phyloP scores from a whole-genome alignment of 2,797 vertebrate species.

The Peromyscus aztecus region DNA sequence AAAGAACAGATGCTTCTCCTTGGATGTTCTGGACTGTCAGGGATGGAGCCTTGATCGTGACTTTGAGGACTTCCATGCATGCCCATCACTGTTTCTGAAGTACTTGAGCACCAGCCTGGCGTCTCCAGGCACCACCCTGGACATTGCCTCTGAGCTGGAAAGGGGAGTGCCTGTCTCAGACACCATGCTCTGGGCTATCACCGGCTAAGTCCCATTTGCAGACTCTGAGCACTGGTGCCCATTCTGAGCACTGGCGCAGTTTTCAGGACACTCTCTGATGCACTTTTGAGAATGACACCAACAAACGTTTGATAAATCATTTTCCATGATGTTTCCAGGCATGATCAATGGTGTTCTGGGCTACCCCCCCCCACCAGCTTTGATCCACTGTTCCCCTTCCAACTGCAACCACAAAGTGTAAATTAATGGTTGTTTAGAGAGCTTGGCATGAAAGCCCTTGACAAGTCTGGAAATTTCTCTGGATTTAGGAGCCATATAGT shows the following conservation, averaged over 20 bases:
- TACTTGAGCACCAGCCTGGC: not conserved
- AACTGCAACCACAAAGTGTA: not conserved
- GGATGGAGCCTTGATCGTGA: not conserved
- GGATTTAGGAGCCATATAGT: not conserved
- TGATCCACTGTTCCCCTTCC: not conserved
- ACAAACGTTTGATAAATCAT: not conserved
- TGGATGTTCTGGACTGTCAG: not conserved
- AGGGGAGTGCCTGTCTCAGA: not conserved
- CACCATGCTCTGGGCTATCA: not conserved
- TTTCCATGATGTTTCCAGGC: not conserved
- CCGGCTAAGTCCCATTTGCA: not conserved
- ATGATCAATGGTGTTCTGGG: not conserved
- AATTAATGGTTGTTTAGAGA: slow-evolving; percentile 3
- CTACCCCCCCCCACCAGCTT: not conserved
- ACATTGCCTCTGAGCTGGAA: not conserved
- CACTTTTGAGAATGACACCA: not conserved
- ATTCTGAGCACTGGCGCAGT: not conserved
- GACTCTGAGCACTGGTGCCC: not conserved
- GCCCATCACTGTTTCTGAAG: not conserved
- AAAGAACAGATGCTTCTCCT: not conserved
- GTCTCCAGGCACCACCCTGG: not conserved
- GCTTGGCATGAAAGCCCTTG: not conserved
- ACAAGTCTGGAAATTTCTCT: not conserved
- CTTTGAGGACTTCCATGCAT: not conserved
- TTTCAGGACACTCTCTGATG: not conserved